Conservation (phyloP, 2,888 invertebrate species). For the Drosophila algonquin region DNA sequence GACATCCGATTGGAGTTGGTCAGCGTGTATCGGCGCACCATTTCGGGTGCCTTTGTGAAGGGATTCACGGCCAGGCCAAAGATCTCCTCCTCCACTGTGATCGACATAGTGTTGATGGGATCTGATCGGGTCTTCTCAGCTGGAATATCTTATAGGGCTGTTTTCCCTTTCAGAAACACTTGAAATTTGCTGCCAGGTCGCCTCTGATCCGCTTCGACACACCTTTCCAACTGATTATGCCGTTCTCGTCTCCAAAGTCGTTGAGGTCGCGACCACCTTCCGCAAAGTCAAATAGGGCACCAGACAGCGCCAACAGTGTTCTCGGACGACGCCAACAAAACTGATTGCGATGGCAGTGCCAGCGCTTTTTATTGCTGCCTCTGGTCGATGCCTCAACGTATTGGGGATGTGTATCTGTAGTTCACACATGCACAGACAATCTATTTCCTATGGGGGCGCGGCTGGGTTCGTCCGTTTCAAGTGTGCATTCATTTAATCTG, state of each 20-base stretch:
- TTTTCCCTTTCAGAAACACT: constrained; percentile 26
- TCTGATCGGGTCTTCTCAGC: background rate
- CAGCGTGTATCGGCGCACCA: constrained; percentile 80
- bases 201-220: constrained; percentile 13
- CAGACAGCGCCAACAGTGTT: constrained; percentile 3
- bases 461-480: background rate
- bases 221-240: constrained; percentile 24
- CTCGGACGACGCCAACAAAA: constrained; percentile 2
- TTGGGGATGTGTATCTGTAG: background rate
- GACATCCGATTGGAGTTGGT: constrained; percentile 73
- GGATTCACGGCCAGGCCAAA: constrained; percentile 81
- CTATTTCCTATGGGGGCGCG: background rate
- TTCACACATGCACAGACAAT: background rate
- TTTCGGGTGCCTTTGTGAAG: constrained; percentile 66
- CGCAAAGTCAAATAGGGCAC: constrained; percentile 63
- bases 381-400: background rate
- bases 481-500: background rate
- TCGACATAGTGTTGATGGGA: constrained; percentile 19
- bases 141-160: constrained; percentile 14
- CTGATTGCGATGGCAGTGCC: constrained; percentile 1
- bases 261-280: constrained; percentile 49
- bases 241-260: constrained; percentile 49
- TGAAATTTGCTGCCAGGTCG: constrained; percentile 35
- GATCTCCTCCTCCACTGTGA: constrained; percentile 69
- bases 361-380: background rate